A percentile compares a stretch with the other conserved stretches of the same genome.
phyloP scores from a whole-genome alignment of 1,140 invertebrate genomes.

The Laupala kohalensis region DNA sequence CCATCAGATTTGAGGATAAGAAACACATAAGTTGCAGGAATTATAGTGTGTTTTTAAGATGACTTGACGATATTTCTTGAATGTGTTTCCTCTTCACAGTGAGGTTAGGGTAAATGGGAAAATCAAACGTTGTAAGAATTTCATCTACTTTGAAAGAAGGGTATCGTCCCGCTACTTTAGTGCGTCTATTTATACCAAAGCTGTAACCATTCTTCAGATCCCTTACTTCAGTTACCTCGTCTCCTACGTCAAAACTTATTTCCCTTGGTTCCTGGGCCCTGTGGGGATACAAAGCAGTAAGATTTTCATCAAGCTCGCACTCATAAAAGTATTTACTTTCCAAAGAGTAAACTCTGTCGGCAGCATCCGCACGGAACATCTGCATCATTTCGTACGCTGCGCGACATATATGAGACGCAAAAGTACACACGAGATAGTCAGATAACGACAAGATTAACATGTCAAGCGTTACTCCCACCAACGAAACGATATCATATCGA shows the following conservation, averaged over 20 bases:
- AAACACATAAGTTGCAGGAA: no score
- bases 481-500: conserved; percentile 77
- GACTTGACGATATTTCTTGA: no score
- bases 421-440: conserved; percentile 24
- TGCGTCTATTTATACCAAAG: conserved; percentile 71
- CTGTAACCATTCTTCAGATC: conserved; percentile 97
- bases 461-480: conserved; percentile 83
- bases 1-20: no score
- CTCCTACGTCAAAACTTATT: conserved; percentile 60
- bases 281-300: conserved; percentile 61
- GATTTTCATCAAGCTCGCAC: conserved; percentile 83
- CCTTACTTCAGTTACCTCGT: conserved; percentile 79
- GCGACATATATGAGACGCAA: conserved; percentile 65
- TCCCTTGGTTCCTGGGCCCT: conserved; percentile 47
- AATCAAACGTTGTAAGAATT: conserved; percentile 45
- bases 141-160: conserved; percentile 71
- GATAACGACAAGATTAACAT: conserved; percentile 68
- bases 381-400: conserved; percentile 97
- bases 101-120: conserved; percentile 49
- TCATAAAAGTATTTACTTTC: conserved; percentile 98
- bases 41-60: no score
- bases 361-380: conserved; percentile 69
- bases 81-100: no score
- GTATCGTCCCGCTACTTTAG: conserved; percentile 62
- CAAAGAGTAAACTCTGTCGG: conserved; percentile 69